Evolutionary conservation across 2,888 invertebrate species (phyloP), one percentile per base, ranked within the genome.

Genomic region (Hydriomena furcata): DNA sequence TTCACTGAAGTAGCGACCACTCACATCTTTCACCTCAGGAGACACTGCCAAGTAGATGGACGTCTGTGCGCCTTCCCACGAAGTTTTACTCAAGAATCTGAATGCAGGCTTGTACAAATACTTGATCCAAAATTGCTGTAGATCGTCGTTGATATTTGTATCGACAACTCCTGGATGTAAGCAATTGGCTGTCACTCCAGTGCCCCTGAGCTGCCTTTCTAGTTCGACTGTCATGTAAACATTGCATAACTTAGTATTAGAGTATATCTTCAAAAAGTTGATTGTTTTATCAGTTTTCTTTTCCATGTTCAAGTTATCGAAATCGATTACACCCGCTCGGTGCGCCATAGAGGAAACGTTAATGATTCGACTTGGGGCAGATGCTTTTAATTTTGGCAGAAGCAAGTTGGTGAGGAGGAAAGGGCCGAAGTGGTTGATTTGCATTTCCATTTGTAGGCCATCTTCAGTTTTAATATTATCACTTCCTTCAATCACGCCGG

Each of bases 111-210:
- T 28, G n/a, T 40, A 45, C 83, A 93, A 37, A 58, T 76, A 47
- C 52, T 58, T 66, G 0, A 66, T 21, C 24, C 67, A 58, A 4
- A 38, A 21, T 2, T 55, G 37, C 37, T 71, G 31, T 7, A 92
- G 92, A 32, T 93, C 67, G 3, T 74, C 62, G 0, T 45, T 21
- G 2, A 58, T 58, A 1, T 30, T 42, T 0, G 94, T 94, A 62
- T 93, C 92, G 24, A 96, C 63, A 2, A 48, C 37, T 12, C 97
- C 97, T 0, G 97, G 97, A 84, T 97, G 96, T 41, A 96, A 83
- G 63, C 94, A 94, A 72, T 96, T 96, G 0, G 92, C 94, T 0
- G 95, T 95, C 0, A 96, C 93, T 12, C 93, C 92, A 1, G 94
- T 92, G 1, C 93, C 94, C 69, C 94, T 91, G 37, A 96, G 76